Percentiles rank a stretch among this genome's conserved stretches.
Evolutionary conservation across 2,113 vertebrate species (phyloP).

Genomic region (Eulemur rufifrons): DNA sequence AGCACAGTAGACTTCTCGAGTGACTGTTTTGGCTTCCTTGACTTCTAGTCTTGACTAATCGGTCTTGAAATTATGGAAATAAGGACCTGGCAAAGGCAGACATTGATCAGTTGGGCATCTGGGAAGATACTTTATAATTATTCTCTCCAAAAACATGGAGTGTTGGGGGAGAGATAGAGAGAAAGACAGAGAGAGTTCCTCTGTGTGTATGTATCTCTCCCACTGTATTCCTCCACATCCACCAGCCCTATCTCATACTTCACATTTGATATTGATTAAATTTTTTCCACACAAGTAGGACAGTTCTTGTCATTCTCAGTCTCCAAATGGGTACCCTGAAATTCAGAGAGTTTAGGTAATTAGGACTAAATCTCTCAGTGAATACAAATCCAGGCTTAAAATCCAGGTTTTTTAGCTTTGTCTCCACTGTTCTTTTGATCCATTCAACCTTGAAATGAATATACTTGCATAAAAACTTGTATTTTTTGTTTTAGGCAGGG

Average conservation of each 20-base stretch:
- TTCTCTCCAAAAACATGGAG: background rate
- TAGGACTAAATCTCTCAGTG: background rate
- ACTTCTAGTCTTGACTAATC: background rate
- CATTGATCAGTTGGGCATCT: background rate
- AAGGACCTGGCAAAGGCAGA: background rate
- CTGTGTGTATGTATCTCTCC: background rate
- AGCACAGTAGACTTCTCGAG: background rate
- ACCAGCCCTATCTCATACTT: background rate
- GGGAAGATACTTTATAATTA: background rate
- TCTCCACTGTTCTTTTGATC: background rate
- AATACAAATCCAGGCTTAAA: background rate
- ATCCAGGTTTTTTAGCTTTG: background rate
- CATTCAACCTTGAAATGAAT: background rate
- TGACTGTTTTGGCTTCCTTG: background rate
- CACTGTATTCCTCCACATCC: background rate
- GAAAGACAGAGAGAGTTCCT: background rate
- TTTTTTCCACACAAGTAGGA: background rate
- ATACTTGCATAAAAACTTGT: background rate
- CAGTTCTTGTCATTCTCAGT: background rate
- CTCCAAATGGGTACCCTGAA: background rate
- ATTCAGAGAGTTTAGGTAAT: background rate
- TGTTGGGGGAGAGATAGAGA: rapidly evolving
- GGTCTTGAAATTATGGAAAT: background rate
- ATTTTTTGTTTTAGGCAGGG: background rate
- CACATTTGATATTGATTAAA: background rate